Percentiles rank a stretch among this genome's conserved stretches.
Conservation (phyloP, 2,888 invertebrate species). For the Andrena hattorfiana region DNA sequence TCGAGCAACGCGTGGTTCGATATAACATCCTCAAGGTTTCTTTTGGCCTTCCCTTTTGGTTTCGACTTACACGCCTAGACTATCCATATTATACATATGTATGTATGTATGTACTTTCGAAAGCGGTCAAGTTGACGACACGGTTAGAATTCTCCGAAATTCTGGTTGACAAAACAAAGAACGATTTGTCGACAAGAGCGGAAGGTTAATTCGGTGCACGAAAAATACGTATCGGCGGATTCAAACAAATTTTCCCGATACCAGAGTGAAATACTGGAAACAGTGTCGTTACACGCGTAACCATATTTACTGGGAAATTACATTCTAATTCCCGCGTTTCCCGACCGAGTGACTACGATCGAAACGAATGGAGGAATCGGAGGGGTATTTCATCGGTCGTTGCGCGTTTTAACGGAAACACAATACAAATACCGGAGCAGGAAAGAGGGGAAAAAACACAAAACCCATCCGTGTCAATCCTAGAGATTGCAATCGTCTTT, state of each 20-base stretch:
- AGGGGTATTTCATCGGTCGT: background rate
- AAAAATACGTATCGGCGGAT: background rate
- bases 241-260: constrained; percentile 17
- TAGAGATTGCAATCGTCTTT: background rate
- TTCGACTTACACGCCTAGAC: no score
- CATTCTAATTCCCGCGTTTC: constrained; percentile 26
- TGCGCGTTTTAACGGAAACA: background rate
- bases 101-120: no score
- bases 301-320: constrained; percentile 32
- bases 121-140: no score
- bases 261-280: constrained; percentile 3
- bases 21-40: no score
- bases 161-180: no score
- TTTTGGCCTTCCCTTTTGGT: no score
- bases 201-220: no score
- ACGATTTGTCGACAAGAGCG: no score
- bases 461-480: background rate
- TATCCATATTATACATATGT: no score
- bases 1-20: no score
- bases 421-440: background rate
- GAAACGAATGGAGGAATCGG: background rate
- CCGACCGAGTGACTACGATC: constrained; percentile 3
- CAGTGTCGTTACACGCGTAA: constrained; percentile 15
- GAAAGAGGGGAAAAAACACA: no score
- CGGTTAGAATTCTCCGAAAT: no score